Evolutionary conservation across 2,797 vertebrate genomes (phyloP).

Genomic region (Pelobates cultripes): DNA sequence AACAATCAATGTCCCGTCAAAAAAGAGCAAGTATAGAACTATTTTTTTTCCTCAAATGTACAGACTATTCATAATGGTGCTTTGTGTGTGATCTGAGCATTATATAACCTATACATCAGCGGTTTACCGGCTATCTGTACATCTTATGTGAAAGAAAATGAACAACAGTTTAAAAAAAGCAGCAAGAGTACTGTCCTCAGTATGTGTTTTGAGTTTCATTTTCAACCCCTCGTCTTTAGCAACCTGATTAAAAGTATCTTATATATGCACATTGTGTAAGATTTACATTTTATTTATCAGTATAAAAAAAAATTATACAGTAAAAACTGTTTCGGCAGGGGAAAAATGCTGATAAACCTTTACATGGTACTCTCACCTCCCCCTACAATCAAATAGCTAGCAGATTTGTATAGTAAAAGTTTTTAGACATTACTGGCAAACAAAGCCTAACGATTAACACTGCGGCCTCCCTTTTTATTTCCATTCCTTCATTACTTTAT

Average conservation of each 20-base stretch:
- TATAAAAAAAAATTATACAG: constrained; percentile 54
- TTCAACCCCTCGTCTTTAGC: constrained; percentile 70
- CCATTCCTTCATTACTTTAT: constrained; percentile 4
- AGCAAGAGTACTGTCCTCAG: constrained; percentile 83
- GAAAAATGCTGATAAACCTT: constrained; percentile 44
- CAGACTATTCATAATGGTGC: constrained; percentile 66
- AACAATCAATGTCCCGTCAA: constrained; percentile 61
- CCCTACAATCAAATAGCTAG: constrained; percentile 42
- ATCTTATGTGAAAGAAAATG: constrained; percentile 76
- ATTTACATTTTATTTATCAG: constrained; percentile 51
- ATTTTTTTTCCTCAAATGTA: constrained; percentile 74
- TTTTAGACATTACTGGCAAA: constrained; percentile 38
- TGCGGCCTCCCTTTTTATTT: constrained; percentile 21
- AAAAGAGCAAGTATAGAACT: constrained; percentile 56
- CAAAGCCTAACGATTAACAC: constrained; percentile 27
- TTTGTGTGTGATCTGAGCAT: constrained; percentile 69
- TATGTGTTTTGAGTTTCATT: constrained; percentile 70
- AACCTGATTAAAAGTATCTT: constrained; percentile 77
- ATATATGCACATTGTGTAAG: constrained; percentile 55
- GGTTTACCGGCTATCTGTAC: constrained; percentile 66
- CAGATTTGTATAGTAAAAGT: constrained; percentile 38
- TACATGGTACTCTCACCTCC: constrained; percentile 32
- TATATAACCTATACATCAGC: constrained; percentile 71
- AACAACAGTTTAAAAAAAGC: constrained; percentile 79
- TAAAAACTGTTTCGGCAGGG: constrained; percentile 51